phyloP scores from a whole-genome alignment of 2,113 vertebrate species.

The Pardalotus punctatus region DNA sequence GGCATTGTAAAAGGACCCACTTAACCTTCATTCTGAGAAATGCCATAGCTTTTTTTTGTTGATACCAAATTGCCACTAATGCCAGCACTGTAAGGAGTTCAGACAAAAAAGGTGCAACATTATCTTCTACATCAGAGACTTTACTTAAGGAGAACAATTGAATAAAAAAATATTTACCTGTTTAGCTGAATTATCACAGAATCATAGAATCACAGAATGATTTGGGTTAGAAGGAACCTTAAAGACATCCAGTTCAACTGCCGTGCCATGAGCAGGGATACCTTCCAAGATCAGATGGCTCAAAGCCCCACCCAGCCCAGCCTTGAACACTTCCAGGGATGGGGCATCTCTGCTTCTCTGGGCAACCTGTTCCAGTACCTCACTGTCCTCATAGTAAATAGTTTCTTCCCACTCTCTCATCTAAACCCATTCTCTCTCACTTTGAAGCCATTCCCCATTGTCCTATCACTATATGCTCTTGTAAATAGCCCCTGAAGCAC shows the following conservation, averaged over 20 bases:
- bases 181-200: background rate
- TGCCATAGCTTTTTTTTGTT: background rate
- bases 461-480: background rate
- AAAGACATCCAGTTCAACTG: background rate
- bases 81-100: background rate
- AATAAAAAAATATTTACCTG: background rate
- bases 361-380: background rate
- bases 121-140: background rate
- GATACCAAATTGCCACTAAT: background rate
- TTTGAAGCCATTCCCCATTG: background rate
- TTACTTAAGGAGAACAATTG: background rate
- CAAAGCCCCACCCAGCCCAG: background rate
- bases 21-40: background rate
- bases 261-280: background rate
- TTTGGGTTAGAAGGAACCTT: background rate
- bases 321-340: background rate
- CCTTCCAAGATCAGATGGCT: background rate
- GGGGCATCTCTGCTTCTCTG: background rate
- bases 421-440: background rate
- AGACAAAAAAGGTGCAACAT: background rate
- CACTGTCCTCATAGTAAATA: background rate
- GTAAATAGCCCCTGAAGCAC: background rate
- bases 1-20: background rate
- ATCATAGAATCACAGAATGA: background rate
- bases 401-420: background rate